Conservation (phyloP, 2,888 invertebrate genomes). For the Antitype chi region DNA sequence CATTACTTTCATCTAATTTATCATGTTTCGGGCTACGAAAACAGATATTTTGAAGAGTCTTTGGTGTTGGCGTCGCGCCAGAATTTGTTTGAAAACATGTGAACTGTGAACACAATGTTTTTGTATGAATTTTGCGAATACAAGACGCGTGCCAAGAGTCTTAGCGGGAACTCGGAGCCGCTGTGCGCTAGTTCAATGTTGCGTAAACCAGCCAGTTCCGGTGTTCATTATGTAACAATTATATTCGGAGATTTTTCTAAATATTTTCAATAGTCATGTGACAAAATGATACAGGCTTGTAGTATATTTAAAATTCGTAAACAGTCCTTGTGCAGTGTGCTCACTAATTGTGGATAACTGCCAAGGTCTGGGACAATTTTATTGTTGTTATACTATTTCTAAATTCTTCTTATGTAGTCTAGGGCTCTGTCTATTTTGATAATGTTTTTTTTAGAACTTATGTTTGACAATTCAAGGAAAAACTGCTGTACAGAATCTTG, state of each 20-base stretch:
- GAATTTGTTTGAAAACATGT: slow-evolving; percentile 85
- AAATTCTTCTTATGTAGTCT: slow-evolving; percentile 55
- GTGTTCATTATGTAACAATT: slow-evolving; percentile 78
- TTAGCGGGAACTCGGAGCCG: slow-evolving; percentile 68
- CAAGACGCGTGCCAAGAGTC: slow-evolving; percentile 76
- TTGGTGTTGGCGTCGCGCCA: slow-evolving; percentile 81
- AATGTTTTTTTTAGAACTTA: slow-evolving; percentile 6
- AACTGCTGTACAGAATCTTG: background rate
- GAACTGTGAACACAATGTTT: slow-evolving; percentile 80
- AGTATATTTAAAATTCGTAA: slow-evolving; percentile 62
- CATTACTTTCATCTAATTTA: slow-evolving; percentile 51
- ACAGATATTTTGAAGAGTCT: slow-evolving; percentile 71
- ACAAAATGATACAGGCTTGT: slow-evolving; percentile 35
- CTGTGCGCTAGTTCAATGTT: slow-evolving; percentile 68
- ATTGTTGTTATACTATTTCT: slow-evolving; percentile 76
- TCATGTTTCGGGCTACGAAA: slow-evolving; percentile 67
- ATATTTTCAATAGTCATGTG: slow-evolving; percentile 54
- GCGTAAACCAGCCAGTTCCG: slow-evolving; percentile 74
- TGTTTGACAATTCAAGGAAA: background rate
- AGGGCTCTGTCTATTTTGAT: slow-evolving; percentile 69
- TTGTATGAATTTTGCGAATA: slow-evolving; percentile 73
- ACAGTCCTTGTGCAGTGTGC: slow-evolving; percentile 74
- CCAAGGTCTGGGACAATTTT: slow-evolving; percentile 86
- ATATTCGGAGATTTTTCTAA: slow-evolving; percentile 25
- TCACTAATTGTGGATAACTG: slow-evolving; percentile 86